phyloP scores from a whole-genome alignment of 2,113 vertebrate species.

The Pseudorhombus dupliciocellatus region DNA sequence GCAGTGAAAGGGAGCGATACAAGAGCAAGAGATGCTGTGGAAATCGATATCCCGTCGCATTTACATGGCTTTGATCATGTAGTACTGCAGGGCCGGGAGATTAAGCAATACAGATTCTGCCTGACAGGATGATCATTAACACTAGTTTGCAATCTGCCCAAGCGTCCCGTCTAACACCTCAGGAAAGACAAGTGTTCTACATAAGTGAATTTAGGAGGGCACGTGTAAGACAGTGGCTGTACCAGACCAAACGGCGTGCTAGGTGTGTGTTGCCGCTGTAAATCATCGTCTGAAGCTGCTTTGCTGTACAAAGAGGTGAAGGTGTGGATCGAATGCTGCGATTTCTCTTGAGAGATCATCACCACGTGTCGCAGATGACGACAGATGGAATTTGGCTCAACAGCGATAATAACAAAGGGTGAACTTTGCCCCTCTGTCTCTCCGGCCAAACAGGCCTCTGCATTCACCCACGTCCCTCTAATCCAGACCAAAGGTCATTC shows the following conservation, averaged over 20 bases:
- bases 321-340: conserved; percentile 58
- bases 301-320: conserved; percentile 14
- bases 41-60: conserved; percentile 73
- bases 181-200: conserved; percentile 75
- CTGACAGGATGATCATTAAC: conserved; percentile 75
- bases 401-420: conserved; percentile 72
- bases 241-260: conserved; percentile 40
- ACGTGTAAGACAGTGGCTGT: conserved; percentile 64
- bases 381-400: conserved; percentile 81
- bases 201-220: conserved; percentile 72
- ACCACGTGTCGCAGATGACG: conserved; percentile 67
- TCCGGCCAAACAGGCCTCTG: conserved; percentile 24
- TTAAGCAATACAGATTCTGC: conserved; percentile 69
- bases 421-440: conserved; percentile 60
- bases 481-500: conserved; percentile 69
- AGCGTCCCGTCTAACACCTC: conserved; percentile 61
- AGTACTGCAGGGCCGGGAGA: conserved; percentile 63
- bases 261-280: conserved; percentile 48
- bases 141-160: conserved; percentile 69
- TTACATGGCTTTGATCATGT: conserved; percentile 74
- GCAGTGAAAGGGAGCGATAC: conserved; percentile 27
- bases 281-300: conserved; percentile 27
- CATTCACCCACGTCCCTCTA: conserved; percentile 38
- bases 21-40: conserved; percentile 53
- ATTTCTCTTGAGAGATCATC: conserved; percentile 80